Evolutionary conservation across 92 coral and sea anemone species (phyloP), one percentile per base, ranked within the genome.

Genomic region (Palythoa heliodiscus): DNA sequence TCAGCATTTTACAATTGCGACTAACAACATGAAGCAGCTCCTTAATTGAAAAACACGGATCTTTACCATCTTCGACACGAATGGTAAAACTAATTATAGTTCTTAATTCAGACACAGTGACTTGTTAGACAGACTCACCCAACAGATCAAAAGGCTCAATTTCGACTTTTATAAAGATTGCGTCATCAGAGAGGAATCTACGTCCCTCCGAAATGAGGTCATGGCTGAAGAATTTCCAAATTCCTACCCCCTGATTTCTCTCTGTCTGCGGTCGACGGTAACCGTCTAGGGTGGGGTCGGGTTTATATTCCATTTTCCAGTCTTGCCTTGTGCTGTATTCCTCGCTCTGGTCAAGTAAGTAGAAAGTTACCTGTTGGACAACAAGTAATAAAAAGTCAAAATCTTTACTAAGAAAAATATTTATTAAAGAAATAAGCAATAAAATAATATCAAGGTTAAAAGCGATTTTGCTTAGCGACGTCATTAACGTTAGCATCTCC

Each of bases 251-350:
- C 73, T 35, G 40, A 17, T 79, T 79, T 63, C 23, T 63, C 11
- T 39, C 72, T 40, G 83, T 61, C 55, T 47, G 83, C 68, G 83
- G 83, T n/a, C 50, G 71, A 40, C 38, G 83, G 57, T 79, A 79
- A 37, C 83, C 83, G 37, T 79, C 72, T 16, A 79, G 73, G 60
- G 83, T 16, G 71, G 83, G 83, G 83, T 79, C 83, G 58, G 83
- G 83, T 61, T n/a, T 25, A 47, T 61, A 61, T 40, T 63, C 72
- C 71, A 40, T 79, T 39, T 40, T 79, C 55, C 63, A 61, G n/a
- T 79, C 71, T 1, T 61, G 71, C 15, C 83, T 9, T 39, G 58
- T 11, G 11, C 10, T 19, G 58, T 79, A 79, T 25, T 79, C 71
- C 22, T 39, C 72, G 29, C 72, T 79, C 54, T 79, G 83, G 52